Conservation (phyloP, 1,140 invertebrate genomes). For the Nephotettix cincticeps region DNA sequence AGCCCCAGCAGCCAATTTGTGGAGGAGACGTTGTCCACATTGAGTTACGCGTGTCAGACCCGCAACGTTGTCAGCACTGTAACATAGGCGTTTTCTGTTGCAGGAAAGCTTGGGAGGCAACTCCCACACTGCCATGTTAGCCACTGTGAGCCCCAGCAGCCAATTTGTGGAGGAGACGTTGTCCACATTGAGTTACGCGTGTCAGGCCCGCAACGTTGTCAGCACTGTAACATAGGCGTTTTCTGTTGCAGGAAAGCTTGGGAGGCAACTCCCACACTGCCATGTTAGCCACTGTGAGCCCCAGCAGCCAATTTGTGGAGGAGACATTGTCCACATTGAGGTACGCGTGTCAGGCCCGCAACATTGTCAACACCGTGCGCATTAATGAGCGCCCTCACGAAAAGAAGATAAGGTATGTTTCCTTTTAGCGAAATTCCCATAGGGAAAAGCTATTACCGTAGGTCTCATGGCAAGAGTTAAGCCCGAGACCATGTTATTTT, state of each 20-base stretch:
- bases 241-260: conserved; percentile 56
- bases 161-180: conserved; percentile 78
- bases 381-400: conserved; percentile 72
- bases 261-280: conserved; percentile 65
- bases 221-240: conserved; percentile 72
- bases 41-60: conserved; percentile 83
- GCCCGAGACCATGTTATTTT: too few relatives aligned
- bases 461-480: too few relatives aligned
- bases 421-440: too few relatives aligned
- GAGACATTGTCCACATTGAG: conserved; percentile 82
- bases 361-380: conserved; percentile 78
- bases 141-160: conserved; percentile 74
- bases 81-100: too few relatives aligned
- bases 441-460: too few relatives aligned
- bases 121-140: conserved; percentile 65
- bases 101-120: conserved; percentile 67
- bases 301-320: conserved; percentile 74
- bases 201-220: conserved; percentile 84
- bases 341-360: conserved; percentile 84
- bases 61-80: too few relatives aligned
- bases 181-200: conserved; percentile 83
- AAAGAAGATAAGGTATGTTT: conserved; percentile 35
- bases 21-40: conserved; percentile 81
- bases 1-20: conserved; percentile 75
- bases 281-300: conserved; percentile 73